A percentile compares a stretch with the other conserved stretches of the same genome.
phyloP scores from a whole-genome alignment of 2,888 invertebrate species.

The Gibbula magus region DNA sequence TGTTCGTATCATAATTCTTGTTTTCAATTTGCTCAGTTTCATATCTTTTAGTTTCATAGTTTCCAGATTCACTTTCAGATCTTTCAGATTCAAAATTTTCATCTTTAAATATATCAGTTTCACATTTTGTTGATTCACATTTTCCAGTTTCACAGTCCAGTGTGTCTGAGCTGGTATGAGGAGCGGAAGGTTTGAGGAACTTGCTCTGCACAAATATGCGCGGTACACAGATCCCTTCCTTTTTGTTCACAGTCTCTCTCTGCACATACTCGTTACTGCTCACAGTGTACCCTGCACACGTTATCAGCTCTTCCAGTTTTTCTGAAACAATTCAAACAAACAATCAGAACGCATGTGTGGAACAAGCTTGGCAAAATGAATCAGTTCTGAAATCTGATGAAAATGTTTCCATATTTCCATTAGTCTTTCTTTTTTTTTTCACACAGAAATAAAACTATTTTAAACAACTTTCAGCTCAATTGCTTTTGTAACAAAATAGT shows the following conservation, averaged over 20 bases:
- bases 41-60: too few species aligned
- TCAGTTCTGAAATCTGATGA: too few species aligned
- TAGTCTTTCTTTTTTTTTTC: too few species aligned
- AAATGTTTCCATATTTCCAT: too few species aligned
- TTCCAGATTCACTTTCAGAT: too few species aligned
- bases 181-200: slow-evolving; percentile 55
- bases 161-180: neutral
- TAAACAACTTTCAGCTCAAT: too few species aligned
- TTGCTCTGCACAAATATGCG: slow-evolving; percentile 91
- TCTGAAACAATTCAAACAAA: slow-evolving; percentile 76
- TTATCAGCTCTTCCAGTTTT: slow-evolving; percentile 82
- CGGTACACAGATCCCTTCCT: slow-evolving; percentile 92
- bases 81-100: too few species aligned
- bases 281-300: slow-evolving; percentile 83
- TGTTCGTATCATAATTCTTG: too few species aligned
- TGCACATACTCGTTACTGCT: slow-evolving; percentile 86
- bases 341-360: neutral
- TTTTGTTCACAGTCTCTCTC: slow-evolving; percentile 91
- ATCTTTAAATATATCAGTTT: neutral
- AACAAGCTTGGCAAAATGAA: neutral
- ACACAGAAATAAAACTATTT: too few species aligned
- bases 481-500: too few species aligned
- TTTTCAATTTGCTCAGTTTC: too few species aligned
- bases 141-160: neutral
- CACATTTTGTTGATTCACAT: neutral